phyloP scores from a whole-genome alignment of 2,113 vertebrate species.

The Gallinago paraguaiae region DNA sequence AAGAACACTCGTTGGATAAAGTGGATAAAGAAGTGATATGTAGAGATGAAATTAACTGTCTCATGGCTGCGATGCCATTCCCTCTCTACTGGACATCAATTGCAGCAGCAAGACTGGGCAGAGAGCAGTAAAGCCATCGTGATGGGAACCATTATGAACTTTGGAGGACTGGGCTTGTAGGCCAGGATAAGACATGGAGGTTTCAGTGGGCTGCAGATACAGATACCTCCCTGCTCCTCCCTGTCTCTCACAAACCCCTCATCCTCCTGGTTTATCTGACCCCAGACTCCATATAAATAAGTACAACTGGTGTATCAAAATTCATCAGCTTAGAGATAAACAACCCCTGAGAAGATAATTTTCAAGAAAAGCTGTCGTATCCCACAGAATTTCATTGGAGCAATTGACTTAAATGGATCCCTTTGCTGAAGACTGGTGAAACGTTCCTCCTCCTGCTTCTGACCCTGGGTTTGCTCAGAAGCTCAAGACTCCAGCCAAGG shows the following conservation, averaged over 20 bases:
- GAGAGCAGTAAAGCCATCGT: not conserved
- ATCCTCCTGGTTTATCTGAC: not conserved
- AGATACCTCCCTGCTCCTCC: not conserved
- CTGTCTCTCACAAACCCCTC: not conserved
- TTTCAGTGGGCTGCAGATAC: not conserved
- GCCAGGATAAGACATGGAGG: not conserved
- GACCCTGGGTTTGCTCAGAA: not conserved
- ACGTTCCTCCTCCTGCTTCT: not conserved
- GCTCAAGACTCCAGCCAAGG: not conserved
- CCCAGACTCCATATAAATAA: not conserved
- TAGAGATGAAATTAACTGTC: not conserved
- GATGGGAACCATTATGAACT: not conserved
- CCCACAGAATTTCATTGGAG: not conserved
- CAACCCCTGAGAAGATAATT: not conserved
- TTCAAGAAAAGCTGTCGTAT: not conserved
- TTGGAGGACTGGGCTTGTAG: not conserved
- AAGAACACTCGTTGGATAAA: not conserved
- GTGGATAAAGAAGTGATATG: not conserved
- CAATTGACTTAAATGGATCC: not conserved
- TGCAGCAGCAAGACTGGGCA: not conserved
- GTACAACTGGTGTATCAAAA: not conserved
- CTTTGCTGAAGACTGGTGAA: not conserved
- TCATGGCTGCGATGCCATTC: rapidly evolving
- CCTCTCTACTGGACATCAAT: not conserved
- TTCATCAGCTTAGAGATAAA: not conserved